phyloP scores from a whole-genome alignment of 2,797 vertebrate species.

The Myripristis murdjan region DNA sequence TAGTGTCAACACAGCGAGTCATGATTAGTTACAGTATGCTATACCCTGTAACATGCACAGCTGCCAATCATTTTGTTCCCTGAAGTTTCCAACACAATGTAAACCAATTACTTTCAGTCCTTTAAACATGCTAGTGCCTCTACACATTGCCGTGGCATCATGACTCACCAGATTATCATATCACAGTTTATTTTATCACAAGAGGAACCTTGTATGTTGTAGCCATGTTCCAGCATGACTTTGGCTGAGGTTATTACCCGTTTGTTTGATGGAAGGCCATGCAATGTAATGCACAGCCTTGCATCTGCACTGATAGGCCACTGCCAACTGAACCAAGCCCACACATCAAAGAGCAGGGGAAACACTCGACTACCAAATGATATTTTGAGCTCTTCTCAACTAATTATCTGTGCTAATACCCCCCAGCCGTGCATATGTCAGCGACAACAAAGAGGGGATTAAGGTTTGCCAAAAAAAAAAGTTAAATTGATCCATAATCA shows the following conservation, averaged over 20 bases:
- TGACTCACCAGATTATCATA: conserved; percentile 34
- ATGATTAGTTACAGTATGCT: too few relatives aligned
- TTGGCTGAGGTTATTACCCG: conserved; percentile 52
- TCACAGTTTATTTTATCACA: conserved; percentile 35
- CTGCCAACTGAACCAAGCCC: conserved; percentile 15
- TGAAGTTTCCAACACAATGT: conserved; percentile 22
- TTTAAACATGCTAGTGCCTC: conserved; percentile 29
- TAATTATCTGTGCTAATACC: conserved; percentile 63
- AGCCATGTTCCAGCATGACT: conserved; percentile 35
- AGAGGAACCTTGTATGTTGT: conserved; percentile 23
- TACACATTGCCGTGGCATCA: not conserved
- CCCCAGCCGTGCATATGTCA: conserved; percentile 46
- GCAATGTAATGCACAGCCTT: conserved; percentile 36
- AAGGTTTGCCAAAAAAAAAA: conserved; percentile 39
- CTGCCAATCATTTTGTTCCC: too few relatives aligned
- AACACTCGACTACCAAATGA: conserved; percentile 40
- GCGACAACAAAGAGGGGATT: conserved; percentile 54
- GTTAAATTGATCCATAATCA: conserved; percentile 35
- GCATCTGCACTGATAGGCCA: conserved; percentile 29
- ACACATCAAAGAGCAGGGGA: conserved; percentile 35
- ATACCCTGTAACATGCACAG: too few relatives aligned
- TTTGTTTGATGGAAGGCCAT: conserved; percentile 41
- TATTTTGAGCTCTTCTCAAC: conserved; percentile 50
- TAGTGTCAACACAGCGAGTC: too few relatives aligned
- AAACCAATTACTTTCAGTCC: conserved; percentile 30